Percentiles rank a stretch among this genome's conserved stretches.
These are phyloP conservation scores for Nemoura dubitans DNA, from an alignment of 2,888 invertebrate species.

Conservation along the genomic window DNA sequence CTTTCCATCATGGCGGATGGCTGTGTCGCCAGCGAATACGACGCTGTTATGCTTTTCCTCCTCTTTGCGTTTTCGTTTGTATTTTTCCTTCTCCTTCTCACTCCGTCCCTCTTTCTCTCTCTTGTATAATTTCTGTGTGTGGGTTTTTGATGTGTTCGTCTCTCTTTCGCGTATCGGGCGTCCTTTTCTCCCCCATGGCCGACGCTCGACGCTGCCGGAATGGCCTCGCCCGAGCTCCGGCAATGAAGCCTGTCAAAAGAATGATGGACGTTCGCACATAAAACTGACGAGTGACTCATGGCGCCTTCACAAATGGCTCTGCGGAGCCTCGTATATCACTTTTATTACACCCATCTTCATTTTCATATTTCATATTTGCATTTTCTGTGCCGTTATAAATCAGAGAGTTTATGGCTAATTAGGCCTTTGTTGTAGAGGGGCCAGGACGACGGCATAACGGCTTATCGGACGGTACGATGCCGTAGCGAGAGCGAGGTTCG, in stretches of 20 bases:
- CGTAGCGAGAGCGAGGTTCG: constrained; percentile 39
- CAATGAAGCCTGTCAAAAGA: constrained; percentile 60
- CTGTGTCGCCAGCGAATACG: constrained; percentile 51
- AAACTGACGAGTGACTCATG: constrained; percentile 55
- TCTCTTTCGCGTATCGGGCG: constrained; percentile 30
- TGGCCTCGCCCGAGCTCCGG: constrained; percentile 53
- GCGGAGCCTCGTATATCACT: constrained; percentile 64
- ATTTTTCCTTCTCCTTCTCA: constrained; percentile 27
- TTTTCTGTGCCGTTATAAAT: constrained; percentile 70
- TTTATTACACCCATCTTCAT: constrained; percentile 70
- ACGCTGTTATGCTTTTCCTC: constrained; percentile 43
- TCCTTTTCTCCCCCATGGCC: constrained; percentile 41
- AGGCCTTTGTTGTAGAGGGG: constrained; percentile 61
- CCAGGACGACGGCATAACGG: constrained; percentile 60
- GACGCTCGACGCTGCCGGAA: constrained; percentile 44
- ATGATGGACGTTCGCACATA: constrained; percentile 60
- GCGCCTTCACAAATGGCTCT: constrained; percentile 64
- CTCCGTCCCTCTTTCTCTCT: constrained; percentile 41
- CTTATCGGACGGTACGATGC: constrained; percentile 60
- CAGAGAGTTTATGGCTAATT: constrained; percentile 73
- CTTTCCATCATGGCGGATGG: constrained; percentile 57
- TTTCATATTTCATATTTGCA: constrained; percentile 72
- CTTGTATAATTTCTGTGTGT: constrained; percentile 41
- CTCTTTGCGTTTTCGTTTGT: constrained; percentile 40
- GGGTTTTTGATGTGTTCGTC: constrained; percentile 45